Conservation (phyloP, 2,888 invertebrate species). For the Drosophila lutescens region DNA sequence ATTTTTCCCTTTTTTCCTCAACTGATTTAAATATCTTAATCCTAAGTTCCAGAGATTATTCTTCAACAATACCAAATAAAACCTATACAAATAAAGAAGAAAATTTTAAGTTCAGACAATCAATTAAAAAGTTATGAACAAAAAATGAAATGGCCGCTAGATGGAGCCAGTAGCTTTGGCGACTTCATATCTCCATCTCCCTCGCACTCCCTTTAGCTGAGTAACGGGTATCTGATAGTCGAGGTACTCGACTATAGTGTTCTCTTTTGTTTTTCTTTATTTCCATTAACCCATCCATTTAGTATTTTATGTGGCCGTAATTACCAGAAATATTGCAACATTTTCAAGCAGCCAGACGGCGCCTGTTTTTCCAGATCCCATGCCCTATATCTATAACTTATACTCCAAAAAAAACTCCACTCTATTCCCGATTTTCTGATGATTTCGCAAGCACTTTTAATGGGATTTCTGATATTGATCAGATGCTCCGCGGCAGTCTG, state of each 20-base stretch:
- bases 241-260: too few relatives aligned
- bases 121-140: too few relatives aligned
- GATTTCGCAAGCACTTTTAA: constrained; percentile 57
- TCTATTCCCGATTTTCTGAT: constrained; percentile 27
- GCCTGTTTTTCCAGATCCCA: constrained; percentile 4
- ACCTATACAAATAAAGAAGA: too few relatives aligned
- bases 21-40: not conserved
- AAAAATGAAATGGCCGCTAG: too few relatives aligned
- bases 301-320: constrained; percentile 5
- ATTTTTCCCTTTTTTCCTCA: not conserved
- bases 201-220: too few relatives aligned
- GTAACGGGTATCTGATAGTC: too few relatives aligned
- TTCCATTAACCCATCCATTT: not conserved
- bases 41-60: not conserved
- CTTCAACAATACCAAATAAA: not conserved
- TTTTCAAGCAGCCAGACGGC: constrained; percentile 25
- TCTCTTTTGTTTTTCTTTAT: not conserved
- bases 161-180: too few relatives aligned
- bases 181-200: too few relatives aligned
- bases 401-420: not conserved
- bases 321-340: constrained; percentile 32
- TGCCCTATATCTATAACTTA: not conserved
- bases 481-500: constrained; percentile 58
- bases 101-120: too few relatives aligned
- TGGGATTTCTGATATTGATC: constrained; percentile 64